Evolutionary conservation across 1,140 invertebrate species (phyloP).

Genomic region (Heliconius melpomene): DNA sequence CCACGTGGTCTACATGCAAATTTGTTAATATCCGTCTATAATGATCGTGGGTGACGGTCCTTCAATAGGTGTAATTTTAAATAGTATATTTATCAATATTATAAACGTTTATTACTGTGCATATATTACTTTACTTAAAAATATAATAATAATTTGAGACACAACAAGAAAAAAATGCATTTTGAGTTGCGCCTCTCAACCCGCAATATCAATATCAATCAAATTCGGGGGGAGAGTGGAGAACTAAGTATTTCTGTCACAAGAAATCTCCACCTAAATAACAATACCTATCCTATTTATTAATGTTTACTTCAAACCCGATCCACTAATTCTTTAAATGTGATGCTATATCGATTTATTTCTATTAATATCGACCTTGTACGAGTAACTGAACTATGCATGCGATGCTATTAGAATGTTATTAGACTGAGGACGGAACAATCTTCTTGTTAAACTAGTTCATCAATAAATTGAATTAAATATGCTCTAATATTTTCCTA

Average conservation of each 20-base stretch:
- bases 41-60: too few species aligned
- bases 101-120: too few species aligned
- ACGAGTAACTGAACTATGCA: constrained; percentile 11
- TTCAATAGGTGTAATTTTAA: too few species aligned
- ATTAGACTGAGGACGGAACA: constrained; percentile 7
- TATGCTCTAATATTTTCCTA: background rate
- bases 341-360: constrained; percentile 1
- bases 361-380: constrained; percentile 20
- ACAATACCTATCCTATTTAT: background rate
- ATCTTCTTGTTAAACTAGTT: constrained; percentile 4
- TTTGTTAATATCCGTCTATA: too few species aligned
- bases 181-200: too few species aligned
- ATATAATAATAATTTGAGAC: background rate
- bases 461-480: background rate
- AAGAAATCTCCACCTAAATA: background rate
- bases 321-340: constrained; percentile 6
- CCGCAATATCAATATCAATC: too few species aligned
- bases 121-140: too few species aligned
- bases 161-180: too few species aligned
- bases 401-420: constrained; percentile 5
- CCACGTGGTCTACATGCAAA: too few species aligned
- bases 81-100: too few species aligned
- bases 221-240: too few species aligned
- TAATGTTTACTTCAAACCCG: background rate
- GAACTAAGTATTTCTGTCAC: too few species aligned